These are phyloP conservation scores for Pitta sordida DNA, from an alignment of 2,113 vertebrate genomes.

Conservation along the genomic window DNA sequence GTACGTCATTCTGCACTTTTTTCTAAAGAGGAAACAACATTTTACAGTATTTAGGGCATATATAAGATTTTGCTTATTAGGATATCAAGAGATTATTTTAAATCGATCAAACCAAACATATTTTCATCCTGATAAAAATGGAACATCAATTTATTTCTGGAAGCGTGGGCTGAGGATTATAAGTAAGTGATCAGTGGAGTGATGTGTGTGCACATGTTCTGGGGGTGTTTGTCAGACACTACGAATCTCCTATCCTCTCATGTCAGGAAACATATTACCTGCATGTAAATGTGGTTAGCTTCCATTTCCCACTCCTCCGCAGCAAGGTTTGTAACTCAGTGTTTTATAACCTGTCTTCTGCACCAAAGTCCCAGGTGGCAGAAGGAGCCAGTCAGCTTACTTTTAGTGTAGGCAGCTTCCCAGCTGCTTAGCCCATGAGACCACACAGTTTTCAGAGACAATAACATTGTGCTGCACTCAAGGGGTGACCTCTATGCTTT, in stretches of 20 bases:
- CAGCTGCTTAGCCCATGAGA: background rate
- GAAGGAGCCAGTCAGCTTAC: background rate
- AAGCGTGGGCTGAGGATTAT: background rate
- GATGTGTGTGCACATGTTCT: background rate
- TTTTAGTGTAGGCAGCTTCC: background rate
- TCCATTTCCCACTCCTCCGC: background rate
- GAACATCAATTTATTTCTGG: background rate
- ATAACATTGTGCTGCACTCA: background rate
- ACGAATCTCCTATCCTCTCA: background rate
- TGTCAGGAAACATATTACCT: slow-evolving; percentile 26
- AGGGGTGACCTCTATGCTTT: background rate
- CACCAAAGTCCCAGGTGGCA: background rate
- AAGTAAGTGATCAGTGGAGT: background rate
- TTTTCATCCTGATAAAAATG: background rate
- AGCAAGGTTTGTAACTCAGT: background rate
- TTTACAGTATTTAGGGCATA: background rate
- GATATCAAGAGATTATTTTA: background rate
- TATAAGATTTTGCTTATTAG: background rate
- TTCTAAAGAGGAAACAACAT: background rate
- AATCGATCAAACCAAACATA: background rate
- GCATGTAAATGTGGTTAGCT: background rate
- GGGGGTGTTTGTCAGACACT: slow-evolving; percentile 15
- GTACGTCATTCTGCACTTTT: background rate
- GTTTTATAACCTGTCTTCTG: background rate
- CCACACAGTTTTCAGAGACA: background rate